These are phyloP conservation scores for Lasioglossum albipes DNA, from an alignment of 1,140 invertebrate genomes.

Conservation along the genomic window DNA sequence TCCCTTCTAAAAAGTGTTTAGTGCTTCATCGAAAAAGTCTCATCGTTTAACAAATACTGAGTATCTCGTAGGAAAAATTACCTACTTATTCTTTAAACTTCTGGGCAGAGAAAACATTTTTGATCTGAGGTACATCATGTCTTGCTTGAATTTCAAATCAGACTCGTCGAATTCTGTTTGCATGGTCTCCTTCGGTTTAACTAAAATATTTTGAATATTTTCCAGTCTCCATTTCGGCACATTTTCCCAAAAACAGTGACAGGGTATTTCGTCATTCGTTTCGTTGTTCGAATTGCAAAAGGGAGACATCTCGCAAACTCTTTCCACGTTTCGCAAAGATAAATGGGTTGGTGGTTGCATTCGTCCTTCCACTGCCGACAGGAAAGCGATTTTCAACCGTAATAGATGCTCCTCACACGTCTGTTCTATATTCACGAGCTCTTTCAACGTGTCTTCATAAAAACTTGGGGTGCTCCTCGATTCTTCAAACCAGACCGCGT, in stretches of 20 bases:
- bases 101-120: conserved; percentile 35
- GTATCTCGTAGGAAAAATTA: not conserved
- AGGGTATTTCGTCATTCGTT: not conserved
- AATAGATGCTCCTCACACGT: conserved; percentile 28
- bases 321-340: conserved; percentile 2
- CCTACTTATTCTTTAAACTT: conserved; percentile 18
- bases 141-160: conserved; percentile 53
- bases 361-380: conserved; percentile 1
- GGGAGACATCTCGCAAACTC: not conserved
- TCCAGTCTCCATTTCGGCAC: conserved; percentile 1
- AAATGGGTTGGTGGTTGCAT: conserved; percentile 14
- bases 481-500: too few species aligned
- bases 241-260: conserved; percentile 41
- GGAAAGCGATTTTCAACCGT: conserved; percentile 26
- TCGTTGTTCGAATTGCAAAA: not conserved
- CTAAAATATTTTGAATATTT: conserved; percentile 30
- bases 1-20: too few species aligned
- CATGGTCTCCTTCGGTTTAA: not conserved
- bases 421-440: conserved; percentile 35
- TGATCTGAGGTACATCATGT: conserved; percentile 38
- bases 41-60: not conserved
- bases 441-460: conserved; percentile 21
- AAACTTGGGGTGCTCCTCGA: not conserved
- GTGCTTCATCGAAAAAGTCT: not conserved
- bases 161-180: conserved; percentile 42